These are phyloP conservation scores for Pelosia muscerda DNA, from an alignment of 2,888 invertebrate species.

Conservation along the genomic window DNA sequence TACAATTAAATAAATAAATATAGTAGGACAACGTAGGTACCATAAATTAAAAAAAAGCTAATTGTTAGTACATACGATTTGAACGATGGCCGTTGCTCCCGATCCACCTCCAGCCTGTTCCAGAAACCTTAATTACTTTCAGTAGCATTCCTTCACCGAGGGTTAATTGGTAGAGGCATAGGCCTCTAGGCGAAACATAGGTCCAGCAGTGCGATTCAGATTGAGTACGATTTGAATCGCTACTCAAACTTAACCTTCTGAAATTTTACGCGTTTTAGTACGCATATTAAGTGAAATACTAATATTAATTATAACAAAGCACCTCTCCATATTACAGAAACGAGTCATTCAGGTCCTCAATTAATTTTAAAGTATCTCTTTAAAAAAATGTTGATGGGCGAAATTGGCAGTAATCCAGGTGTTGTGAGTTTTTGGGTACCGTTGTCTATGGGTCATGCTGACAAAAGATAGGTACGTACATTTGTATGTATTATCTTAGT, in stretches of 20 bases:
- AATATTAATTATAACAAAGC: conserved; percentile 61
- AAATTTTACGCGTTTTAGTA: background rate
- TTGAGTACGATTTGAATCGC: too few relatives aligned
- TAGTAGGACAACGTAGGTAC: too few relatives aligned
- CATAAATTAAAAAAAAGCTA: too few relatives aligned
- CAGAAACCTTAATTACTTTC: too few relatives aligned
- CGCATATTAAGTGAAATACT: conserved; percentile 31
- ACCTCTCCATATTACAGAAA: conserved; percentile 56
- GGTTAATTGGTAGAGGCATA: too few relatives aligned
- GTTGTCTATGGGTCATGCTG: background rate
- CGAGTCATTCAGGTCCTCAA: conserved; percentile 63
- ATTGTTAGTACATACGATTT: too few relatives aligned
- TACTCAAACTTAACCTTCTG: background rate
- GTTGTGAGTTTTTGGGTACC: conserved; percentile 33
- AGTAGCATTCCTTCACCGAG: too few relatives aligned
- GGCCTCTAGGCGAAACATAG: too few relatives aligned
- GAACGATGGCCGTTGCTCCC: too few relatives aligned
- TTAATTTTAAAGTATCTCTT: conserved; percentile 62
- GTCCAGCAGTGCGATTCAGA: too few relatives aligned
- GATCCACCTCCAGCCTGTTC: too few relatives aligned
- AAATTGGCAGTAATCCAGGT: conserved; percentile 62
- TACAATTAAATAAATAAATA: too few relatives aligned
- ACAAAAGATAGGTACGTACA: background rate
- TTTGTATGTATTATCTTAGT: background rate
- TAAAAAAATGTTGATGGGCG: conserved; percentile 64